Evolutionary conservation across 2,113 vertebrate genomes (phyloP), one percentile per base, ranked within the genome.

Genomic region (Paratilapia polleni): DNA sequence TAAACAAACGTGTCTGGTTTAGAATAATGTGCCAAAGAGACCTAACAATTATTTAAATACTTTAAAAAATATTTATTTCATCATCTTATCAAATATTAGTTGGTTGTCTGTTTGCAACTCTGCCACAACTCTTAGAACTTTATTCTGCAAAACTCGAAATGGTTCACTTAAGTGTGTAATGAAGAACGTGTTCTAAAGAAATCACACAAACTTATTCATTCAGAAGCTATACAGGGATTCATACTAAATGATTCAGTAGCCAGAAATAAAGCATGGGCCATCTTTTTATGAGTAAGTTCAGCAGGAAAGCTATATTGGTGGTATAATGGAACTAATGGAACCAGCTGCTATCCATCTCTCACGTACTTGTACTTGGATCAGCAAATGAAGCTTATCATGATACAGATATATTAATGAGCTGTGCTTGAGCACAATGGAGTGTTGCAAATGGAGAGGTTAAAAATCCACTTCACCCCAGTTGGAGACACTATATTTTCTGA

Each of bases 401-500:
- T 78, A 82, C 84, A 78, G 77, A 82, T 74, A 54, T 74, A 80
- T 84, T 88, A 87, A 90, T 82, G 70, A 89, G 73, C 85, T 88
- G 74, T 8, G 14, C 87, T 85, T 47, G 12, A 84, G 56, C 49
- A 43, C 80, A 11, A 84, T 88, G 82, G 56, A 52, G 68, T 86
- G 89, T 87, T 92, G 82, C 88, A 77, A 87, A 84, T 81, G 60
- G 73, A 88, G 80, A 88, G 80, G 73, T 87, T 78, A 87, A 74
- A 60, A 38, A 80, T 54, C 77, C 63, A 80, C 54, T 59, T 77
- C 47, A 38, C 28, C 17, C 11, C 28, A 24, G 52, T 28, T 85
- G 62, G 17, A 74, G 56, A 57, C 1, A 1, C 11, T 82, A 56
- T 76, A 49, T 47, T 31, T 70, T 24, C 3, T 6, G 31, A 76